Evolutionary conservation across 2,797 vertebrate species (phyloP).

Genomic region (Coccyzus lansbergi): DNA sequence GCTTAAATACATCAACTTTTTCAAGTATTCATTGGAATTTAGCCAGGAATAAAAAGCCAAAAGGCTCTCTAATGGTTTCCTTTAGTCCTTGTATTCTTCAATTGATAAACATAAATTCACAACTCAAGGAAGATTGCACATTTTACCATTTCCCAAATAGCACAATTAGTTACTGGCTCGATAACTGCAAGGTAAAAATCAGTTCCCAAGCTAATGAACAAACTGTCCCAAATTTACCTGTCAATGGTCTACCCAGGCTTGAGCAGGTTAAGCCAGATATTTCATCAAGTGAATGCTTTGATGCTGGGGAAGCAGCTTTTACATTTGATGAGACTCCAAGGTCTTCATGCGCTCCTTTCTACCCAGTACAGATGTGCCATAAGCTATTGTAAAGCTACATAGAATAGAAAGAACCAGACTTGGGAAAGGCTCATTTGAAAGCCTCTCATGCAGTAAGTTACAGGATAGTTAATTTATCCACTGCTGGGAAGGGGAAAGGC

Average conservation of each 20-base stretch:
- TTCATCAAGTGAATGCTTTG: background rate
- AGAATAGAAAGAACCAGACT: background rate
- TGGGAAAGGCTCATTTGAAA: conserved; percentile 18
- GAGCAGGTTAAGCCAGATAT: background rate
- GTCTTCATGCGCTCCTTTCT: background rate
- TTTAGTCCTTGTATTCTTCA: background rate
- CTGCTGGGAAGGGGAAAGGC: conserved; percentile 19
- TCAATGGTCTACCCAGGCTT: background rate
- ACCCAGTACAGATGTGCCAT: background rate
- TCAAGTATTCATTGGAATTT: background rate
- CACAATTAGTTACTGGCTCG: background rate
- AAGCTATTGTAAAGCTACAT: background rate
- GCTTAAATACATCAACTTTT: background rate
- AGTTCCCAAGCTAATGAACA: background rate
- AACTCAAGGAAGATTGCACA: background rate
- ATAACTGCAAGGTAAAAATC: background rate
- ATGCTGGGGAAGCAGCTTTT: background rate
- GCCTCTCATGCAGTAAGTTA: background rate
- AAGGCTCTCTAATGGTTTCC: background rate
- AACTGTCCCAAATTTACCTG: background rate
- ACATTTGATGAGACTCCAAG: background rate
- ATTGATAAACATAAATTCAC: background rate
- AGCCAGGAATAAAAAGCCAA: background rate
- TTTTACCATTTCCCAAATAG: background rate
- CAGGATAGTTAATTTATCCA: conserved; percentile 11